A percentile compares a stretch with the other conserved stretches of the same genome.
Conservation (phyloP, 2,888 invertebrate genomes). For the Poecilobothrus nobilitatus region DNA sequence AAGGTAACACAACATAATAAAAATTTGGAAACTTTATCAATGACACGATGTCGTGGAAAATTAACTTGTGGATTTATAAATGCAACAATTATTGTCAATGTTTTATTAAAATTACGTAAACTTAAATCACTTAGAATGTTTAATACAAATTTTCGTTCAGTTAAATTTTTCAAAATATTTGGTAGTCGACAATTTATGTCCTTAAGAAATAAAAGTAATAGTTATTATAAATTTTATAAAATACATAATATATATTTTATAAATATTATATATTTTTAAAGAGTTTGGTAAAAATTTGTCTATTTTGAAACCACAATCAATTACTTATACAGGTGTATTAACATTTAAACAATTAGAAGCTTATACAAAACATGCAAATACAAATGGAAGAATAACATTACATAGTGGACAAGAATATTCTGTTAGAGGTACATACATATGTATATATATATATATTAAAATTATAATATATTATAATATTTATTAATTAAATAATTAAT, state of each 20-base stretch:
- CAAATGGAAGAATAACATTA: slow-evolving; percentile 17
- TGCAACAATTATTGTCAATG: slow-evolving; percentile 16
- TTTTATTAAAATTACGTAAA: slow-evolving; percentile 17
- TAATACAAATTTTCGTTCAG: slow-evolving; percentile 18
- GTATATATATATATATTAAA: no score
- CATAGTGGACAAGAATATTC: slow-evolving; percentile 15
- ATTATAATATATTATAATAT: no score
- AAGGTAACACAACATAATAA: slow-evolving; percentile 18
- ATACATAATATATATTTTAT: no score
- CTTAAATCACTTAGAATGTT: slow-evolving; percentile 16
- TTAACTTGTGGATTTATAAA: slow-evolving; percentile 14
- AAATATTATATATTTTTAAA: slow-evolving; percentile 13
- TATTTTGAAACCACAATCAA: slow-evolving; percentile 12
- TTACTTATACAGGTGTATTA: slow-evolving; percentile 19
- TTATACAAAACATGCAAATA: slow-evolving; percentile 19
- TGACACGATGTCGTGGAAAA: slow-evolving; percentile 16
- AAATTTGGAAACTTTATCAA: slow-evolving; percentile 17
- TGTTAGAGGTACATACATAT: no score
- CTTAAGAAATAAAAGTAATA: slow-evolving; percentile 10
- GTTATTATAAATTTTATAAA: no score
- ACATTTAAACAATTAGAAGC: slow-evolving; percentile 20
- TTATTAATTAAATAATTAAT: no score
- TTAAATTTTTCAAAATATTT: slow-evolving; percentile 21
- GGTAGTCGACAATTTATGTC: slow-evolving; percentile 19
- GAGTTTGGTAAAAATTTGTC: not conserved